Evolutionary conservation across 2,113 vertebrate species (phyloP), one percentile per base, ranked within the genome.

Genomic region (Girardinichthys multiradiatus): DNA sequence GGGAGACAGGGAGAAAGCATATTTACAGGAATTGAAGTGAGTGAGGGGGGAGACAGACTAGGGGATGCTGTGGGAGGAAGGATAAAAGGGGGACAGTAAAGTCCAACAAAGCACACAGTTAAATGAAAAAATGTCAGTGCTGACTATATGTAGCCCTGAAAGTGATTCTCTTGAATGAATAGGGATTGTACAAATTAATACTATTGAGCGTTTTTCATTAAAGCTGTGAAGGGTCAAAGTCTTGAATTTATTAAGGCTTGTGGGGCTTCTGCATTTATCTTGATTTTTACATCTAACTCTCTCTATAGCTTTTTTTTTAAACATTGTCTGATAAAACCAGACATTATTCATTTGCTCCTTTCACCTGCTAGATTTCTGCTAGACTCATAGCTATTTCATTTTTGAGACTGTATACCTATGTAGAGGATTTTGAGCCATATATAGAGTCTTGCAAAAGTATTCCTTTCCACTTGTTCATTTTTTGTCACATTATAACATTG

Each of bases 131-230:
- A 54, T 90, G 90, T 94, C 94, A 86, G 86, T 91, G 94, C 94
- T 94, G 94, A 93, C 95, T 95, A 95, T 94, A 91, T 94, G 94
- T 93, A 95, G 94, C 93, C 94, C 92, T 94, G 94, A 89, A 88
- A 93, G 91, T 95, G 95, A 96, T 95, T 95, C 94, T 90, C 91
- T 95, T 95, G 96, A 95, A 95, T 95, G 95, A 96, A 95, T 95
- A 95, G 95, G 91, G 92, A 95, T 95, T 96, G 95, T 94, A 95
- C 95, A 95, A 96, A 96, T 97, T 96, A 96, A 96, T 95, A 94
- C 94, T 95, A 96, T 95, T 95, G 94, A 96, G 94, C 94, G 95
- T 95, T 96, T 94, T 95, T 96, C 94, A 95, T 96, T 96, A 95
- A 90, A 93, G 94, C 92, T 95, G 95, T 94, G 95, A 94, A 24